These are phyloP conservation scores for Metopia argyrocephala DNA, from an alignment of 2,888 invertebrate species.

Conservation along the genomic window DNA sequence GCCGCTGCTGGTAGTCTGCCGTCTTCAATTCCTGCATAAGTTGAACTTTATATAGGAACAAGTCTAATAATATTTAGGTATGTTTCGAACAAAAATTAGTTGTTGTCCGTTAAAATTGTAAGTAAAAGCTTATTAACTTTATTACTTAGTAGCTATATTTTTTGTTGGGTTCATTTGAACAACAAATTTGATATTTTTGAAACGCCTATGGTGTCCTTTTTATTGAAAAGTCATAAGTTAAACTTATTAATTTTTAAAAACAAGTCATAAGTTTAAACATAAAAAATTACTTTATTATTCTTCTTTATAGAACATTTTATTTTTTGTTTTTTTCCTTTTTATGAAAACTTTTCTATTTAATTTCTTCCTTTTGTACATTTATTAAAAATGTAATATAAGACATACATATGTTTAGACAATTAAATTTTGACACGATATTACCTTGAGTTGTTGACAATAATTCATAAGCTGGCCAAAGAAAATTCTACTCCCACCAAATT, in stretches of 20 bases:
- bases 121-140: too few relatives aligned
- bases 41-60: too few relatives aligned
- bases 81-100: too few relatives aligned
- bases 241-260: background rate
- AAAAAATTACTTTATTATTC: conserved; percentile 22
- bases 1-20: too few relatives aligned
- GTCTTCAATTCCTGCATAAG: too few relatives aligned
- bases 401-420: conserved; percentile 66
- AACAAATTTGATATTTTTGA: too few relatives aligned
- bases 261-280: too few relatives aligned
- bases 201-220: too few relatives aligned
- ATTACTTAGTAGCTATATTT: too few relatives aligned
- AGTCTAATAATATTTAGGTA: too few relatives aligned
- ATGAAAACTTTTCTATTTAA: background rate
- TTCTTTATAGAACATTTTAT: background rate
- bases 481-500: background rate
- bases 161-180: too few relatives aligned
- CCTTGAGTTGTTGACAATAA: conserved; percentile 67
- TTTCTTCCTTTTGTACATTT: background rate
- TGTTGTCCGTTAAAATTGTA: too few relatives aligned
- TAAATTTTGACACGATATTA: conserved; percentile 68
- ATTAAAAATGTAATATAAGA: conserved; percentile 2
- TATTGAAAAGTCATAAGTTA: conserved; percentile 9
- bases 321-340: background rate
- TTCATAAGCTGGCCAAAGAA: background rate